Evolutionary conservation across 2,888 invertebrate genomes (phyloP), one percentile per base, ranked within the genome.

Genomic region (Acrobasis repandana): DNA sequence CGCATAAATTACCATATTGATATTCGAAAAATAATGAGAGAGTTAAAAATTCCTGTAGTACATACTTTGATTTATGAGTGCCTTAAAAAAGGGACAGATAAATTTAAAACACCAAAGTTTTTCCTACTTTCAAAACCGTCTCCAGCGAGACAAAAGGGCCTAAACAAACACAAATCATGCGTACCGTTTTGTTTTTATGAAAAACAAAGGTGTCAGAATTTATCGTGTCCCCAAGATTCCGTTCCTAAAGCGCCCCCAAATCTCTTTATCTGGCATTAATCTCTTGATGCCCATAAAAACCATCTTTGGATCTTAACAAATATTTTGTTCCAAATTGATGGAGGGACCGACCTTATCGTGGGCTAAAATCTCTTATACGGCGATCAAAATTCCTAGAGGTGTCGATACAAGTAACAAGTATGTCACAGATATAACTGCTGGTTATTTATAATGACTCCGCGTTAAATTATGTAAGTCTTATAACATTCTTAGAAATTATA

Each of bases 331-430:
- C 75, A 88, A 90, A 92, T 90, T 90, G 88, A 92, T 90, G 88
- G 84, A 78, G 86, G 83, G 77, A 85, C 84, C 81, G 73, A 79
- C 74, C 73, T 87, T 90, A 92, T 92, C 92, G 77, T 69, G 68
- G 76, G 72, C 78, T 80, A 64, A 75, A 78, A 90, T 91, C 90
- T 82, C 70, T 82, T 76, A 77, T 80, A 74, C 72, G 78, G 72
- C 83, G 79, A 88, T 90, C 85, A 86, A 90, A 86, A 92, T 91
- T 92, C 90, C 83, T 90, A 84, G 86, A 92, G 91, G 92, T 92
- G 92, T 91, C 89, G 85, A 91, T 91, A 90, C 87, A 86, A 80
- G 74, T 70, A 73, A 71, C 71, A 80, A 83, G 77, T 82, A 88
- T 88, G 85, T 79, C 75, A 72, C 75, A 76, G 75, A 79, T 79